A percentile compares a stretch with the other conserved stretches of the same genome.
Evolutionary conservation across 2,797 vertebrate genomes (phyloP).

Genomic region (Manis pentadactyla): DNA sequence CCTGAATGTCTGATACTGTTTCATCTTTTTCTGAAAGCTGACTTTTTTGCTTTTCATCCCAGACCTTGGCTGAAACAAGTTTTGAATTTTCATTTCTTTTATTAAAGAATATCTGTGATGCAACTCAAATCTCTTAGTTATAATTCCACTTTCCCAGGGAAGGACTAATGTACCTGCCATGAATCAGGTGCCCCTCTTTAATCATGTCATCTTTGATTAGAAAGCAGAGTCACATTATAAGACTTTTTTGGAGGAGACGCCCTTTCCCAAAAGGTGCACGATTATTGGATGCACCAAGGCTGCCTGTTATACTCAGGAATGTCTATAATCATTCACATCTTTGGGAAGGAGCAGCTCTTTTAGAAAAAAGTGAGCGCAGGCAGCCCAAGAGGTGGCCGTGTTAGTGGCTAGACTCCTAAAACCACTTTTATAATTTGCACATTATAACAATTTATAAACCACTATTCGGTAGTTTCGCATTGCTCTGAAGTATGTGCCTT

Average conservation of each 20-base stretch:
- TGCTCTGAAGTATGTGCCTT: not conserved
- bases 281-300: not conserved
- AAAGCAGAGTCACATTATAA: not conserved
- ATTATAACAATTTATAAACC: not conserved
- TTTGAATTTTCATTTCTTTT: constrained; percentile 1
- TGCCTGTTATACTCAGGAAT: not conserved
- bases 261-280: not conserved
- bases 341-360: not conserved
- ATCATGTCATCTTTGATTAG: not conserved
- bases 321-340: not conserved
- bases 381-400: no score
- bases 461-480: not conserved
- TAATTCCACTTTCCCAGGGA: not conserved
- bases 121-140: not conserved
- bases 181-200: not conserved
- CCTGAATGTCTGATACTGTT: not conserved
- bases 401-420: not conserved
- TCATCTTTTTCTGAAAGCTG: not conserved
- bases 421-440: not conserved
- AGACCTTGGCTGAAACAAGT: not conserved
- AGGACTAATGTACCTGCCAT: not conserved
- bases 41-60: not conserved
- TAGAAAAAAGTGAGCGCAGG: not conserved
- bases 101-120: not conserved
- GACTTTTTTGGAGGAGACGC: not conserved